Evolutionary conservation across 2,888 invertebrate genomes (phyloP).

Genomic region (Nysson spinosus): DNA sequence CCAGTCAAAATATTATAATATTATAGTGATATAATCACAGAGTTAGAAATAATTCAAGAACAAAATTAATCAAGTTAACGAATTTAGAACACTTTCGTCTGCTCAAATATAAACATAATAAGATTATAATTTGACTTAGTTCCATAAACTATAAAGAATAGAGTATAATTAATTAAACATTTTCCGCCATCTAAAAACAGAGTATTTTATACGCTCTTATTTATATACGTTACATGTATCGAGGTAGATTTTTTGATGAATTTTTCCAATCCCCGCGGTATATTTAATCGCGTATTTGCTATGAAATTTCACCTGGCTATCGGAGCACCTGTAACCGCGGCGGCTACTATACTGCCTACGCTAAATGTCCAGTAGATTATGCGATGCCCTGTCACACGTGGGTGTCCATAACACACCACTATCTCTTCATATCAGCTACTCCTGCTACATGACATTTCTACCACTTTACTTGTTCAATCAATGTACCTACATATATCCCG

Average conservation of each 20-base stretch:
- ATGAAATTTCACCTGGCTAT: slow-evolving; percentile 53
- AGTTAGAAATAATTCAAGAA: too few species aligned
- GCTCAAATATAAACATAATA: too few species aligned
- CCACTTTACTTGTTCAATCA: slow-evolving; percentile 13
- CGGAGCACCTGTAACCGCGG: slow-evolving; percentile 50
- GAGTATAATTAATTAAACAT: too few species aligned
- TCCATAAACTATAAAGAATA: too few species aligned
- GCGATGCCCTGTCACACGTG: slow-evolving; percentile 59
- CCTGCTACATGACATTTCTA: slow-evolving; percentile 20
- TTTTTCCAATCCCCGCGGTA: background rate
- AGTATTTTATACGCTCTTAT: background rate
- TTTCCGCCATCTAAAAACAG: too few species aligned
- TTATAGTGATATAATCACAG: too few species aligned
- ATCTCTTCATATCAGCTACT: slow-evolving; percentile 39
- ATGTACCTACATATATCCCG: background rate
- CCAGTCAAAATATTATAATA: too few species aligned
- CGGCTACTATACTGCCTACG: slow-evolving; percentile 52
- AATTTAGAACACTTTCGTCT: too few species aligned
- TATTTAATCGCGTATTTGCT: slow-evolving; percentile 36
- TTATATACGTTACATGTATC: background rate
- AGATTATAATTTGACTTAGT: too few species aligned
- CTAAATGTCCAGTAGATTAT: slow-evolving; percentile 56
- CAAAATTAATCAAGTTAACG: too few species aligned
- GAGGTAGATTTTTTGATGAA: too few species aligned
- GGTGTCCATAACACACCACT: slow-evolving; percentile 51